Percentiles rank a stretch among this genome's conserved stretches.
Evolutionary conservation across 2,888 invertebrate genomes (phyloP).

Genomic region (Pseudococcus longispinus): DNA sequence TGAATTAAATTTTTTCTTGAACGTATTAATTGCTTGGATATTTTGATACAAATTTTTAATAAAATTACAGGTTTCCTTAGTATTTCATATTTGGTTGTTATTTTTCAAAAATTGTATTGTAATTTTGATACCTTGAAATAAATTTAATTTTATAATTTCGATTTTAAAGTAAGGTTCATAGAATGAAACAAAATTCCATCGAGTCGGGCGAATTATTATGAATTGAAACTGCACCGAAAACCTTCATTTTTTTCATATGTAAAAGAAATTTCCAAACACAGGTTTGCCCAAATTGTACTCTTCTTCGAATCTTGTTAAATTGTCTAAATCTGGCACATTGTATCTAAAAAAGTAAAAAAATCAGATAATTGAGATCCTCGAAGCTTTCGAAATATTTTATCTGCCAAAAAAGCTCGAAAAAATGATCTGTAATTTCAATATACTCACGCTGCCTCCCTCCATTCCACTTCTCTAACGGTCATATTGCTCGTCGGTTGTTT

Average conservation of each 20-base stretch:
- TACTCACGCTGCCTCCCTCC: slow-evolving; percentile 5
- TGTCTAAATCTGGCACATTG: slow-evolving; percentile 13
- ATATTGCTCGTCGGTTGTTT: neutral
- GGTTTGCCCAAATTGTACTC: slow-evolving; percentile 18
- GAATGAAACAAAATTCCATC: too few relatives aligned
- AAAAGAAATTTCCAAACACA: neutral
- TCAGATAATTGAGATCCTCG: neutral
- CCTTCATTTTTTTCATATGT: neutral
- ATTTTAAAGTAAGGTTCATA: too few relatives aligned
- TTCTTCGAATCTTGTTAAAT: neutral
- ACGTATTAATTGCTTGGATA: neutral
- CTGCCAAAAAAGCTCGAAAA: too few relatives aligned
- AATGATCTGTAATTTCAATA: neutral
- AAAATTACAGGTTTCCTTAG: too few relatives aligned
- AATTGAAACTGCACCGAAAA: neutral
- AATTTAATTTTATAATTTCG: too few relatives aligned
- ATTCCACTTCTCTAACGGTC: neutral
- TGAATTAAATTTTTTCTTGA: neutral
- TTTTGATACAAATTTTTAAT: too few relatives aligned
- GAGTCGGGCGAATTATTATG: too few relatives aligned
- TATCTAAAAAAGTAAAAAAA: neutral
- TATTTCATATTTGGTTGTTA: too few relatives aligned
- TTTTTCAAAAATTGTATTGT: too few relatives aligned
- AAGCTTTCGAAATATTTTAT: too few relatives aligned
- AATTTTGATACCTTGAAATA: too few relatives aligned